Evolutionary conservation across 2,888 invertebrate genomes (phyloP), one percentile per base, ranked within the genome.

Genomic region (Athripsodes cinereus): DNA sequence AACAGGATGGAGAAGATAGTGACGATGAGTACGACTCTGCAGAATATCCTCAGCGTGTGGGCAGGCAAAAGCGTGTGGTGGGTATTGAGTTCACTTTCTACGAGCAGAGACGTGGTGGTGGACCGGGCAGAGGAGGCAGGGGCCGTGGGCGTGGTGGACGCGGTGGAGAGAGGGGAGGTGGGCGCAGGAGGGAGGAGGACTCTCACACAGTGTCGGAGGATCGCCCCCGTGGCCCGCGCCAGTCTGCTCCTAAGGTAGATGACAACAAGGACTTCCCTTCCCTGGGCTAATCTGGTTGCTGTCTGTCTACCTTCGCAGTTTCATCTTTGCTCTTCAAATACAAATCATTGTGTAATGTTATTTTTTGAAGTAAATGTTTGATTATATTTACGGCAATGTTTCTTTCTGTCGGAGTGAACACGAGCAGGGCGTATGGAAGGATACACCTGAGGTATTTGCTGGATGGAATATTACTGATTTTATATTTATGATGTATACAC

Each of bases 231-330:
- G 72, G 73, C 61, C 68, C 67, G 53, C 71, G 68, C 62, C 71
- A 68, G 31, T 72, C 78, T 61, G 86, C 88, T 66, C 93, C 95
- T 19, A 93, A 94, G 75, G 93, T 96, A 65, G 94, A 95, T 73
- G 95, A 96, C 78, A 94, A 93, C 81, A 88, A 89, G 75, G 95
- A 95, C 78, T 96, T 96, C 79, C 96, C 96, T 67, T 92, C 92
- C 72, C 84, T 96, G 73, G 90, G 92, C 75, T 91, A 88, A 79
- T 73, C 73, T 69, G 71, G 71, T 47, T 73, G 69, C 66, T 20
- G 10, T 19, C 51, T 53, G 50, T 50, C 16, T 51, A 54, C 52
- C 40, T 50, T 48, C 49, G 44, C 52, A 57, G 31, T 51, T 53
- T 53, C 59, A 55, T 44, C 52, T 54, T 44, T 58, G 57, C 53